Evolutionary conservation across 2,113 vertebrate genomes (phyloP).

Genomic region (Scalopus aquaticus): DNA sequence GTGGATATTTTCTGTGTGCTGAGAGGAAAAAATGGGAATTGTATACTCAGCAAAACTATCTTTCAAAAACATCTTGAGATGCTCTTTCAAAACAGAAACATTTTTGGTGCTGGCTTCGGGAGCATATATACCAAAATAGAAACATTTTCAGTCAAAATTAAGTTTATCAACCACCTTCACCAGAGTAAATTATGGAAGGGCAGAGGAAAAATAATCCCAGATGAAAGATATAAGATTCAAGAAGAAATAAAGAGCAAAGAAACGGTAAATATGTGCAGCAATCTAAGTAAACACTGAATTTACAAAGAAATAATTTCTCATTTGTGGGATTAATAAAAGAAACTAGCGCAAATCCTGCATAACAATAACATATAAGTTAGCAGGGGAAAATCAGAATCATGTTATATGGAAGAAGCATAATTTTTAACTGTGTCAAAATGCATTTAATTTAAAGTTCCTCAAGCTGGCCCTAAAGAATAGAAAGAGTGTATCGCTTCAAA

Average conservation of each 20-base stretch:
- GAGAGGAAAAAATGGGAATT: background rate
- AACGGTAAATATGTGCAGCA: background rate
- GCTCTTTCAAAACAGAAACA: constrained; percentile 30
- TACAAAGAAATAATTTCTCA: constrained; percentile 13
- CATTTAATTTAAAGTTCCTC: background rate
- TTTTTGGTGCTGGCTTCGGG: background rate
- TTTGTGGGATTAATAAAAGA: constrained; percentile 16
- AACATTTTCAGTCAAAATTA: constrained; percentile 12
- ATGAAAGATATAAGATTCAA: background rate
- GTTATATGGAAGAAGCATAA: background rate
- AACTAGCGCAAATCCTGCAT: background rate
- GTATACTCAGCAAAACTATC: background rate
- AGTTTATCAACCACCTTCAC: background rate
- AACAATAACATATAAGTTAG: background rate
- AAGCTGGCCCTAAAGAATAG: background rate
- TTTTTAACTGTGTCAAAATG: background rate
- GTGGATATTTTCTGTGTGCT: background rate
- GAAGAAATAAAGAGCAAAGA: background rate
- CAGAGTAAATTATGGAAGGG: constrained; percentile 10
- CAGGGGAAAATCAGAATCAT: background rate
- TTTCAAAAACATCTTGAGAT: constrained; percentile 30
- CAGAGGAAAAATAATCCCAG: background rate
- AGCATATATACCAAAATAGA: background rate
- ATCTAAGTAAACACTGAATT: background rate
- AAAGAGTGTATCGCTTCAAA: background rate